Evolutionary conservation across 1,140 invertebrate genomes (phyloP), one percentile per base, ranked within the genome.

Genomic region (Wiebesia pumilae): DNA sequence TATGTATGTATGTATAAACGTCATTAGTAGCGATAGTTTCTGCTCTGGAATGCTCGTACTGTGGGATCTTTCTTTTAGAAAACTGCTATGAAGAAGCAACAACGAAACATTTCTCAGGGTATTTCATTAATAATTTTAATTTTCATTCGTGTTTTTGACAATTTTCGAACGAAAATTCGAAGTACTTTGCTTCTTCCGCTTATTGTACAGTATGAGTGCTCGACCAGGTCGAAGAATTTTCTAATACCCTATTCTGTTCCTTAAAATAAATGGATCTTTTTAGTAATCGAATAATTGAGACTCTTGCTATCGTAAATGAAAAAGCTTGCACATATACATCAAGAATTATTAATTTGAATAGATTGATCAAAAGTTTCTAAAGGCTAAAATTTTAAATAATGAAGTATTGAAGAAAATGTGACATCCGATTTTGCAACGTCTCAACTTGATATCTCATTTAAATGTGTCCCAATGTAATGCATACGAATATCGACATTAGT

Each of bases 41-140:
- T 38, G 40, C 43, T 73, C 19, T 0, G 35, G 19, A 38, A 73
- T 40, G 10, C 35, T 73, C 69, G 35, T 35, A 73, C 69, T 40
- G 1, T 24, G 21, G 21, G 40, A 35, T 71, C 33, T 73, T 75
- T 43, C n/a, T 4, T 1, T 30, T 10, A 40, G 0, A 27, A 14
- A 24, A 30, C 35, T 40, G 6, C 30, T 30, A 14, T 73, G 19
- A 35, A 40, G 16, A 69, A 4, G 7, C 67, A 73, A 4, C 51
- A 21, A 12, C 12, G 19, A 73, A 40, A 0, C 30, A 4, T 30
- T 33, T 79, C n/a, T 16, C 51, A 9, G 19, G 47, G 30, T 12
- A 58, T 80, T 80, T 80, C 35, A 80, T 62, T 62, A 27, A 33
- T 33, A 43, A 6, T 69, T 21, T 69, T n/a, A n/a, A n/a, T n/a